Base-by-base conservation (phyloP, 2,888 invertebrate genomes). In the Drosophila pseudotalamancana region DNA sequence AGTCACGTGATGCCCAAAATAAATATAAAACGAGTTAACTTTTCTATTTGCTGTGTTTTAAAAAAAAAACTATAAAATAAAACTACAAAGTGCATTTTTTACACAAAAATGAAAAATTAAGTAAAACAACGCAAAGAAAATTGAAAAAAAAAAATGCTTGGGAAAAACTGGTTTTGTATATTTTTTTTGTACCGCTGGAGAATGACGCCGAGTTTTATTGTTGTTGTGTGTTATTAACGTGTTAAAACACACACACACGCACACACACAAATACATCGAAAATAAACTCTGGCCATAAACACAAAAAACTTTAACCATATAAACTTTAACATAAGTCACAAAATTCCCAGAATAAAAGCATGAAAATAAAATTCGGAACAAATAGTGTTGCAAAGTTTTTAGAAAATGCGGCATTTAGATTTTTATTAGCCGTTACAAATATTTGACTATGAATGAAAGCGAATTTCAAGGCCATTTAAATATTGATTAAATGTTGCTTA, bases 101-200 rank as follows among this genome's bases (percentile, higher is more conserved):
- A 46, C n/a, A 50, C 4, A 23, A 42, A 25, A 39, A 18, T 27
- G 42, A 37, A 34, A 6, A 18, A 54, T 40, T 8, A 45, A 29
- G 31, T 31, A 21, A 34, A 37, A 25, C 34, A 53, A 19, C 27
- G 56, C 49, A 49, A 50, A 57, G 35, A 48, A 62, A 59, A 40
- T 35, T 53, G 19, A 40, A 37, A 62, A 55, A 37, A 32, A 49
- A n/a, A 56, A 60, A 56, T 23, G 29, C 53, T 32, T 59, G 18
- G 14, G 43, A 51, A 46, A 67, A 78, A 80, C 81, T 39, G 78
- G 77, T 74, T 74, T 69, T n/a, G n/a, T n/a, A n/a, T n/a, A n/a
- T n/a, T n/a, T 74, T 74, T 72, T 49, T 37, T 27, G 4, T 35
- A 18, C 49, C 59, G 55, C 48, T 53, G 18, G 21, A n/a, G 32